Conservation (phyloP, 2,888 invertebrate species). For the Torymus aiolomorphi region DNA sequence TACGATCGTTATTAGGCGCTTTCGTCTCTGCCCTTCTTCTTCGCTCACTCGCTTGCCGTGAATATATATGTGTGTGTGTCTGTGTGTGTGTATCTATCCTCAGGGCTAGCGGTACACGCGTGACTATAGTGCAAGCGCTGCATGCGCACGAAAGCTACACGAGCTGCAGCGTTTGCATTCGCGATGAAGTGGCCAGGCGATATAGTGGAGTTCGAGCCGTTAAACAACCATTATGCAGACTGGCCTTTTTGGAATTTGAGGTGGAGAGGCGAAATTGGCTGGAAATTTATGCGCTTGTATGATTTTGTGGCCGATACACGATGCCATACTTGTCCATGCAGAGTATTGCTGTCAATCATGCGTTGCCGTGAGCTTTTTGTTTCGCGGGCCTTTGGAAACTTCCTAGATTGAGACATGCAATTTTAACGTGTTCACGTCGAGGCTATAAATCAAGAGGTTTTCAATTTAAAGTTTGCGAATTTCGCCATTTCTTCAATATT, state of each 20-base stretch:
- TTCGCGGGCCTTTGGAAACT: too few relatives aligned
- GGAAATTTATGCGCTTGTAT: conserved; percentile 36
- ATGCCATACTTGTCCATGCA: neutral
- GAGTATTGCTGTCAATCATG: neutral
- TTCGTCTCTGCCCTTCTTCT: neutral
- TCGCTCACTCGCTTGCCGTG: neutral
- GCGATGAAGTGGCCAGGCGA: too few relatives aligned
- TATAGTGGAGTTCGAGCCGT: neutral
- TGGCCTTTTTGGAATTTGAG: conserved; percentile 10
- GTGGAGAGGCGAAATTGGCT: conserved; percentile 28
- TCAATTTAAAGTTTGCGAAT: too few relatives aligned
- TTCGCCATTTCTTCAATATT: too few relatives aligned
- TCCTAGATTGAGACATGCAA: too few relatives aligned
- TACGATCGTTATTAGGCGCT: conserved; percentile 42
- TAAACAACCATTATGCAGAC: conserved; percentile 38
- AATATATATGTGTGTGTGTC: neutral
- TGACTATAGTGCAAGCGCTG: too few relatives aligned
- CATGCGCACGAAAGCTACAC: too few relatives aligned
- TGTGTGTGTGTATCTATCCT: neutral
- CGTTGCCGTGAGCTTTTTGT: too few relatives aligned
- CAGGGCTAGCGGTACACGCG: too few relatives aligned
- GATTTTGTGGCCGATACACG: neutral
- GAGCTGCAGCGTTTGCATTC: too few relatives aligned
- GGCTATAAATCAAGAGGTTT: too few relatives aligned
- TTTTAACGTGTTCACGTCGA: too few relatives aligned